Percentiles rank a stretch among this genome's conserved stretches.
These are phyloP conservation scores for Pristionchus entomophagus DNA, from an alignment of 2,888 invertebrate genomes.

Conservation along the genomic window DNA sequence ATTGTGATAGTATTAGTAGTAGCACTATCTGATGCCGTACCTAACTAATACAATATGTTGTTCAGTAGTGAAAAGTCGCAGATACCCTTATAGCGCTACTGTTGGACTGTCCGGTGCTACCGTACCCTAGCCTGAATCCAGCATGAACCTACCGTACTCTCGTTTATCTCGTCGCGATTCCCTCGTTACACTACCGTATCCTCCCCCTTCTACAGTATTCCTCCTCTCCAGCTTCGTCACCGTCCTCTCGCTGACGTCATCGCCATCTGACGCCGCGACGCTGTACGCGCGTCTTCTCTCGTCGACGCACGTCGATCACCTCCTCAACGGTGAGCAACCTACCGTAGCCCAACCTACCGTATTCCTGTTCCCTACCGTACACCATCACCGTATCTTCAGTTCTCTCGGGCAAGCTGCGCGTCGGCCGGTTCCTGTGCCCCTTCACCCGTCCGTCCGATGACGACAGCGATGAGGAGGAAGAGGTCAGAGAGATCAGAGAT, in stretches of 20 bases:
- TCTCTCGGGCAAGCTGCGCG: slow-evolving; percentile 8
- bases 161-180: no score
- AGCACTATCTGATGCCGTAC: no score
- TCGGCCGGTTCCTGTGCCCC: neutral
- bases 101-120: no score
- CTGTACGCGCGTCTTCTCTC: slow-evolving; percentile 15
- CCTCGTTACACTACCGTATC: neutral
- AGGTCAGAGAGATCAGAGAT: slow-evolving; percentile 22
- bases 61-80: no score
- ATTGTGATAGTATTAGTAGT: no score
- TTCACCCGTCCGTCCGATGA: neutral
- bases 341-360: neutral
- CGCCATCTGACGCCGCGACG: neutral
- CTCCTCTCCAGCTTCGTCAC: neutral
- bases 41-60: no score
- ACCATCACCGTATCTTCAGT: neutral
- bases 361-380: neutral
- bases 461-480: neutral
- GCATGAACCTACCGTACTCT: neutral
- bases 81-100: no score
- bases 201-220: neutral
- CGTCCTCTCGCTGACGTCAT: neutral
- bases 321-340: slow-evolving; percentile 25
- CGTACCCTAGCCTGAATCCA: no score
- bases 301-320: slow-evolving; percentile 28